Evolutionary conservation across 2,113 vertebrate genomes (phyloP).

Genomic region (Sebastes schlegelii): DNA sequence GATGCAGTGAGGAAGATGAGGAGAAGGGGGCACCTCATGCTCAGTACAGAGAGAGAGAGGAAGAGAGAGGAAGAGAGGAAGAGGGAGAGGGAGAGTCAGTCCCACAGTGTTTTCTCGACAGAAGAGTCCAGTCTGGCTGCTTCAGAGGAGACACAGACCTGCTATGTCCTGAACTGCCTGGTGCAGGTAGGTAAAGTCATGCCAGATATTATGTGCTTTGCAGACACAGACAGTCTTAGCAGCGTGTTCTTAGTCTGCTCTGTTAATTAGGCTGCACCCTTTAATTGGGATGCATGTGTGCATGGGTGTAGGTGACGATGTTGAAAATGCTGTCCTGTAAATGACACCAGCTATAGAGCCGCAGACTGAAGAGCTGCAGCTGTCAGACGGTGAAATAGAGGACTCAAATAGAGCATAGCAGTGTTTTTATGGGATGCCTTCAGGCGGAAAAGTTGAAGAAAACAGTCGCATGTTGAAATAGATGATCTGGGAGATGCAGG

Average conservation of each 20-base stretch:
- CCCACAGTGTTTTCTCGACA: constrained; percentile 35
- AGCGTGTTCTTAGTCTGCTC: neutral
- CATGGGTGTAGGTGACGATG: constrained; percentile 29
- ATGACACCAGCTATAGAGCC: constrained; percentile 30
- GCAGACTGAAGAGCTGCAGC: constrained; percentile 7
- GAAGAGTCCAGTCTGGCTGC: constrained; percentile 75
- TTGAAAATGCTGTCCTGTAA: constrained; percentile 23
- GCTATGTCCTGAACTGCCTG: constrained; percentile 64
- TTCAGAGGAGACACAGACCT: constrained; percentile 70
- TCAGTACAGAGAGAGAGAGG: constrained; percentile 66
- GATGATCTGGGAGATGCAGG: constrained; percentile 2
- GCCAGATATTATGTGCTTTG: neutral
- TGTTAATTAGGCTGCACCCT: constrained; percentile 4
- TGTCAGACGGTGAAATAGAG: neutral
- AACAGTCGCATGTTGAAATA: constrained; percentile 22
- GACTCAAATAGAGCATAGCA: neutral
- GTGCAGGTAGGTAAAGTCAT: constrained; percentile 83
- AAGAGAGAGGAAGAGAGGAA: constrained; percentile 38
- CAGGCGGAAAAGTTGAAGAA: constrained; percentile 51
- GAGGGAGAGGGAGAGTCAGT: constrained; percentile 23
- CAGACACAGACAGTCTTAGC: neutral
- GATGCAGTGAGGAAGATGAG: constrained; percentile 88
- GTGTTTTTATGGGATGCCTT: neutral
- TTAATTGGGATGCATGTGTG: constrained; percentile 43
- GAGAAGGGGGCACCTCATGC: constrained; percentile 92